These are phyloP conservation scores for Borostomias antarcticus DNA, from an alignment of 2,797 vertebrate species.

Conservation along the genomic window DNA sequence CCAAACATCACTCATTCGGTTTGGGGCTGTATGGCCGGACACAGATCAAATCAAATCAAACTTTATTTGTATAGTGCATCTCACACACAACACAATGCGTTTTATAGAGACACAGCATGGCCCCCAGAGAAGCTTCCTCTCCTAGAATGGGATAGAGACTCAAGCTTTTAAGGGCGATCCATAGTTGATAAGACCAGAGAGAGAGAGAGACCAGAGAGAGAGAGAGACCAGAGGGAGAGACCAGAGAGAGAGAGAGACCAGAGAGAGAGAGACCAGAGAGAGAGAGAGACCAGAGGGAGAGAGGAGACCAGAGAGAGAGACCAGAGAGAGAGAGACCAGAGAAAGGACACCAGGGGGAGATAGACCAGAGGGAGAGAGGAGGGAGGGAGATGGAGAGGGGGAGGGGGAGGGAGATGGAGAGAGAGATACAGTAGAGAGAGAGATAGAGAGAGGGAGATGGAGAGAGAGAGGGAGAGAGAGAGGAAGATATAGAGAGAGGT, in stretches of 20 bases:
- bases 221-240: constrained; percentile 25
- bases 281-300: constrained; percentile 39
- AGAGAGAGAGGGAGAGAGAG: constrained; percentile 38
- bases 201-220: constrained; percentile 42
- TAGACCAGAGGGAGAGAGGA: constrained; percentile 31
- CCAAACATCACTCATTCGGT: too few species aligned
- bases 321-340: constrained; percentile 35
- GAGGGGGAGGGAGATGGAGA: too few species aligned
- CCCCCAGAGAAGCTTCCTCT: neutral
- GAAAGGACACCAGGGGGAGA: too few species aligned
- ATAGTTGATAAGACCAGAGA: constrained; percentile 64
- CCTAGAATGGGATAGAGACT: neutral
- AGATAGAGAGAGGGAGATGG: constrained; percentile 36
- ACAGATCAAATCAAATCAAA: too few species aligned
- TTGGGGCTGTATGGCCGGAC: too few species aligned
- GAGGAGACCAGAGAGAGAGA: constrained; percentile 46
- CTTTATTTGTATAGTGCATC: too few species aligned
- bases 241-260: constrained; percentile 42
- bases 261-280: constrained; percentile 35
- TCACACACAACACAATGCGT: too few species aligned
- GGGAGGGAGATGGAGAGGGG: constrained; percentile 27
- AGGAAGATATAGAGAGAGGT: constrained; percentile 42
- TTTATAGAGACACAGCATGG: too few species aligned
- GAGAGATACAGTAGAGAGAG: constrained; percentile 49
- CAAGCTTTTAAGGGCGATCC: constrained; percentile 44